A percentile compares a stretch with the other conserved stretches of the same genome.
These are phyloP conservation scores for Ecdyonurus torrentis DNA, from an alignment of 2,888 invertebrate genomes.

Conservation along the genomic window DNA sequence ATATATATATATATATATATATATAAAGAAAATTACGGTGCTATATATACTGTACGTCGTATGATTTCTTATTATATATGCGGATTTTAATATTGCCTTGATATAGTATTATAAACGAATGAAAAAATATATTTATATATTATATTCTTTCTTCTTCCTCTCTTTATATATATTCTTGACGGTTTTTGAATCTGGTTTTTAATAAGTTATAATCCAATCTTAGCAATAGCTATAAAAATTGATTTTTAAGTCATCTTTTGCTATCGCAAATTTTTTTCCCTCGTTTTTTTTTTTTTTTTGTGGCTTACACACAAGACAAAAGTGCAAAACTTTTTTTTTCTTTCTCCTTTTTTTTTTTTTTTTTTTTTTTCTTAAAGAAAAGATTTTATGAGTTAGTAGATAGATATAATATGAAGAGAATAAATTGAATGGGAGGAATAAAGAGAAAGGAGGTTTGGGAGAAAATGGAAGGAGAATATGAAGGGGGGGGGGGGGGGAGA, in stretches of 20 bases:
- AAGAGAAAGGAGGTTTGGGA: too few species aligned
- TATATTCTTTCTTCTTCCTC: neutral
- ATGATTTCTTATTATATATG: too few species aligned
- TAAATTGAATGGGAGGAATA: neutral
- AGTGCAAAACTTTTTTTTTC: neutral
- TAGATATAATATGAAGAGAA: neutral
- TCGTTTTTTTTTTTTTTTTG: neutral
- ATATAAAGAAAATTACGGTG: too few species aligned
- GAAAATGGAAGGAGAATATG: too few species aligned
- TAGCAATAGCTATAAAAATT: neutral
- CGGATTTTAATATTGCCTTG: too few species aligned
- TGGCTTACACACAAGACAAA: neutral
- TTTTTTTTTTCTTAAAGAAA: too few species aligned
- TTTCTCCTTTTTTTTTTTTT: too few species aligned
- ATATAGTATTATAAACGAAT: neutral
- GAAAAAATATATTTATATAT: neutral
- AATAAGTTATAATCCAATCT: neutral
- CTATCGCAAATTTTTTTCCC: too few species aligned
- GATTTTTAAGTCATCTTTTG: too few species aligned
- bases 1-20: too few species aligned
- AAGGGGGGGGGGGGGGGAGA: neutral
- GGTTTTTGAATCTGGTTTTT: neutral
- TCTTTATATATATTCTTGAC: too few species aligned
- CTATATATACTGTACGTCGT: too few species aligned
- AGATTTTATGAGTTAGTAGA: neutral